These are phyloP conservation scores for Drosophila colorata DNA, from an alignment of 2,888 invertebrate genomes.

Conservation along the genomic window DNA sequence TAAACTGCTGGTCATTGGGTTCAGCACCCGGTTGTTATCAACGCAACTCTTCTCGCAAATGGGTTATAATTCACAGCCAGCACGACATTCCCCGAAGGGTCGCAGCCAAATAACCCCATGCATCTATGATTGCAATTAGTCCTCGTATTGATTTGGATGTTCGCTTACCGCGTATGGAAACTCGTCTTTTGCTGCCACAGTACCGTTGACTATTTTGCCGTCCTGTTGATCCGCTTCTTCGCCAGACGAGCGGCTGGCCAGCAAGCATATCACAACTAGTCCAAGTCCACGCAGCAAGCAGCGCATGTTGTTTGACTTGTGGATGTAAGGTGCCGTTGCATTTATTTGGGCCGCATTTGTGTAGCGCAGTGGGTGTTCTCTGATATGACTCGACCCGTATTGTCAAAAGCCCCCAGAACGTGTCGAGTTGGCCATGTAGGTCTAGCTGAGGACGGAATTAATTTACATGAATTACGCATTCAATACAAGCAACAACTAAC, in stretches of 20 bases:
- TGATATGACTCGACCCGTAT: conserved; percentile 36
- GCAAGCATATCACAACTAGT: conserved; percentile 4
- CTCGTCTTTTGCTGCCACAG: conserved; percentile 70
- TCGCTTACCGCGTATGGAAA: conserved; percentile 81
- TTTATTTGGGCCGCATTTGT: conserved; percentile 41
- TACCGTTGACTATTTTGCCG: conserved; percentile 82
- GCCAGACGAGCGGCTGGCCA: background rate
- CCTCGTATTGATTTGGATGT: background rate
- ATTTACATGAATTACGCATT: conserved; percentile 32
- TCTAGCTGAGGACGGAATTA: conserved; percentile 12
- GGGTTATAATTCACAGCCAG: too few species aligned
- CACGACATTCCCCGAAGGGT: too few species aligned
- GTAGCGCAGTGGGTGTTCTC: conserved; percentile 15
- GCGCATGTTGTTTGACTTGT: conserved; percentile 33
- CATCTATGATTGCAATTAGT: background rate
- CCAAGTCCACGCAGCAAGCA: conserved; percentile 6
- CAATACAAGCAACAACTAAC: background rate
- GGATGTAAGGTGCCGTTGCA: conserved; percentile 2
- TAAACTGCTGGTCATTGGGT: too few species aligned
- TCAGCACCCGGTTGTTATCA: too few species aligned
- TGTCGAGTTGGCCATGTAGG: conserved; percentile 41
- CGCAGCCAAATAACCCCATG: too few species aligned
- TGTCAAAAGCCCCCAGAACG: background rate
- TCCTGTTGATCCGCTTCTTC: conserved; percentile 21
- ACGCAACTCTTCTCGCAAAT: too few species aligned